Evolutionary conservation across 2,888 invertebrate species (phyloP), one percentile per base, ranked within the genome.

Genomic region (Nomada ferruginata): DNA sequence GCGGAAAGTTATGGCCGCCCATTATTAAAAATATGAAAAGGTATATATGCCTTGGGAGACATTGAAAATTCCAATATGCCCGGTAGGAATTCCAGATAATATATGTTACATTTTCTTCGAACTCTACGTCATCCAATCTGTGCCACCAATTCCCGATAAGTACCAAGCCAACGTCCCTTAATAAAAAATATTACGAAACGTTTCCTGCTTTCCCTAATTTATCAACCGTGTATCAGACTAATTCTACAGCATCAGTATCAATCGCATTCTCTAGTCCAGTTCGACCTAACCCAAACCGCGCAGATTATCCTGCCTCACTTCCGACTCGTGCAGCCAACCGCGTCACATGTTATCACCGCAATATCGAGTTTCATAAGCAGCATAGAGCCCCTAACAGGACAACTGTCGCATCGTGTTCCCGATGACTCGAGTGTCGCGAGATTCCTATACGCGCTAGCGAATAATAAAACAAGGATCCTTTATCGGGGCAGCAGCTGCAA

Each of bases 371-470:
- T 71, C 47, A 10, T 9, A 42, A 44, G 55, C 42, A 55, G n/a
- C 53, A 3, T 20, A 18, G 20, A 71, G 18, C 36, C 36, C 2
- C 23, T 13, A 13, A 15, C 36, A 23, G 47, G 53, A 72, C 52
- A 53, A 66, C 47, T 26, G 77, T 65, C 77, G 42, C 36, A 47
- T 57, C 47, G 61, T 59, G 65, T 77, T 29, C 68, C 20, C 13
- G 4, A 47, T 50, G 76, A 64, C 69, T 47, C 44, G 11, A n/a
- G 23, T 11, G 53, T 13, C 42, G 29, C 59, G 59, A 57, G 78
- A 57, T 29, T 53, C 63, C 13, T 15, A 15, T 63, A 42, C 52
- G 42, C 42, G 52, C 50, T 44, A 52, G 18, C 20, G 47, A 47
- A 36, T 53, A 47, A 52, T 36, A 23, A 44, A 47, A n/a, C 23